Evolutionary conservation across 2,888 invertebrate species (phyloP).

Genomic region (Bhutanitis thaidina): DNA sequence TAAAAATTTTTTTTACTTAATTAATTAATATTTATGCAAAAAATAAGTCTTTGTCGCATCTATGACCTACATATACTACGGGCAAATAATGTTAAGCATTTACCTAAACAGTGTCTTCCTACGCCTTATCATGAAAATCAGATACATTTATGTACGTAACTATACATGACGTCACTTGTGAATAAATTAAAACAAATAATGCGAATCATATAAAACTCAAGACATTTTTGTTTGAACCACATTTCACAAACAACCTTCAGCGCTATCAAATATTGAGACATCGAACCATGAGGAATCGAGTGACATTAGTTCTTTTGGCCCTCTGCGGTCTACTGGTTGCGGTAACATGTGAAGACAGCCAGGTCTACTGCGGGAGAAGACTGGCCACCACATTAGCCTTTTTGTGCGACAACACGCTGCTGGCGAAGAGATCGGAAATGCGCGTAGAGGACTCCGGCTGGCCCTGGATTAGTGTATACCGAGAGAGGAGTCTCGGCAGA

Average conservation of each 20-base stretch:
- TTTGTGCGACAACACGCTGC: slow-evolving; percentile 16
- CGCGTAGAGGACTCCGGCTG: slow-evolving; percentile 4
- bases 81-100: too few relatives aligned
- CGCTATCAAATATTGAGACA: not conserved
- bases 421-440: slow-evolving; percentile 17
- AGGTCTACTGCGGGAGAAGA: slow-evolving; percentile 30
- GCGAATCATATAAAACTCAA: not conserved
- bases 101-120: not conserved
- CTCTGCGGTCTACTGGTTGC: slow-evolving; percentile 1
- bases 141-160: too few relatives aligned
- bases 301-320: slow-evolving; percentile 4
- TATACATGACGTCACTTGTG: not conserved
- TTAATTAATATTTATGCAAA: too few relatives aligned
- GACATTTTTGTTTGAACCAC: not conserved
- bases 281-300: slow-evolving; percentile 22
- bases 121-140: not conserved
- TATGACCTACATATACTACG: too few relatives aligned
- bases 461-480: slow-evolving; percentile 27
- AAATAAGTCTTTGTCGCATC: too few relatives aligned
- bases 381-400: slow-evolving; percentile 23
- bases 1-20: too few relatives aligned
- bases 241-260: not conserved
- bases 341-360: not conserved
- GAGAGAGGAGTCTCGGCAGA: slow-evolving; percentile 25
- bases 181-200: not conserved